Evolutionary conservation across 2,113 vertebrate species (phyloP).

Genomic region (Nycticebus coucang): DNA sequence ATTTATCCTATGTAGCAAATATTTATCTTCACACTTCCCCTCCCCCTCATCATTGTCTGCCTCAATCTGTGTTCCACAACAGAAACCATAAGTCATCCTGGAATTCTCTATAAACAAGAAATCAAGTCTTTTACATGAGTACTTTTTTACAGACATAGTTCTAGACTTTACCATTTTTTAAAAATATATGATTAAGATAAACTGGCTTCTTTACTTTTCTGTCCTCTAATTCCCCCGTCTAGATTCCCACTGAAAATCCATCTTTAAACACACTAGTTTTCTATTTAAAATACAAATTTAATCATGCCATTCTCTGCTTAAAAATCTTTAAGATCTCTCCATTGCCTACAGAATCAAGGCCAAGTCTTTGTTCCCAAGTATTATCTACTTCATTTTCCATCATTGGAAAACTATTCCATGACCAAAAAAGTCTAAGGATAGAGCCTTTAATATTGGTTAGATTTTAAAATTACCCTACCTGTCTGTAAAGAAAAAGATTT

Average conservation of each 20-base stretch:
- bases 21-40: neutral
- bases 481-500: constrained; percentile 91
- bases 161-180: neutral
- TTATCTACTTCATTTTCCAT: neutral
- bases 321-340: neutral
- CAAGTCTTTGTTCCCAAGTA: neutral
- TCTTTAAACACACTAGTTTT: neutral
- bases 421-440: neutral
- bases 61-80: neutral
- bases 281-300: neutral
- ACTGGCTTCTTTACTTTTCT: neutral
- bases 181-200: neutral
- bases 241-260: neutral
- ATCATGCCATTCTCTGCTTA: neutral
- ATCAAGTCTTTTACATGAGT: neutral
- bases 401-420: neutral
- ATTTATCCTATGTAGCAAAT: neutral
- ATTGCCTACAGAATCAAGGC: neutral
- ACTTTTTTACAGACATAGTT: neutral
- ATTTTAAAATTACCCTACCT: constrained; percentile 75
- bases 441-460: neutral
- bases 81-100: neutral
- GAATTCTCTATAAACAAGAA: neutral
- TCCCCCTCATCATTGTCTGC: neutral
- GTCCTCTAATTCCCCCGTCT: neutral